Percentiles rank a stretch among this genome's conserved stretches.
These are phyloP conservation scores for Picus viridis DNA, from an alignment of 2,797 vertebrate species.

Conservation along the genomic window DNA sequence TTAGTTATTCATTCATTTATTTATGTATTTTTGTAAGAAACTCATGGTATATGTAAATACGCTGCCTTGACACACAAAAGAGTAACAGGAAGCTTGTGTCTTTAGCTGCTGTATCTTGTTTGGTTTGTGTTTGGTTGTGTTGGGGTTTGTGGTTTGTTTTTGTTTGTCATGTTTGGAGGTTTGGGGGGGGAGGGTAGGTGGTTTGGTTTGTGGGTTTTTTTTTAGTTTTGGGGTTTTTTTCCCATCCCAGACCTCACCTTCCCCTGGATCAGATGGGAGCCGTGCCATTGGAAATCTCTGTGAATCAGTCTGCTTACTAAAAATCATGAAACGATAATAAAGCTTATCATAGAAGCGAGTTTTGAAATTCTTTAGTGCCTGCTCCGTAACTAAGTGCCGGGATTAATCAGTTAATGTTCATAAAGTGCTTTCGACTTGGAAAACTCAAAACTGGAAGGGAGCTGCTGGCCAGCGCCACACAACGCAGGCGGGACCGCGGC, in stretches of 20 bases:
- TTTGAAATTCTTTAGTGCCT: constrained; percentile 3
- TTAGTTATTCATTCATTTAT: neutral
- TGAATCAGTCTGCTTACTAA: neutral
- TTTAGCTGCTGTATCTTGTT: neutral
- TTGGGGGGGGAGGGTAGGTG: too few species aligned
- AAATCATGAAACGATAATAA: neutral
- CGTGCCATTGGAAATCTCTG: neutral
- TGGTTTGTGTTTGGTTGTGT: neutral
- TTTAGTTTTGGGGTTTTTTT: neutral
- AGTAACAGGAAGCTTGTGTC: neutral
- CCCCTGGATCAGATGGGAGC: neutral
- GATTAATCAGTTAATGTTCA: neutral
- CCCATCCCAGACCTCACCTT: neutral
- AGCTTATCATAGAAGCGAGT: neutral
- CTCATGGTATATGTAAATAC: neutral
- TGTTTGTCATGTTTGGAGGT: neutral
- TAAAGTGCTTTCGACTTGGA: neutral
- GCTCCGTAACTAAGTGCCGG: neutral
- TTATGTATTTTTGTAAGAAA: neutral
- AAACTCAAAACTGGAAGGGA: neutral
- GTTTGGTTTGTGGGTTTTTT: accelerated
- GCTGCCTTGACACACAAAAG: neutral
- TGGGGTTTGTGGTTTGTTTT: accelerated
- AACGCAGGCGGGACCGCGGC: neutral
- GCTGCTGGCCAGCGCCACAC: neutral